These are phyloP conservation scores for Mormyrus proboscirostris DNA, from an alignment of 2,797 vertebrate species.

Conservation along the genomic window DNA sequence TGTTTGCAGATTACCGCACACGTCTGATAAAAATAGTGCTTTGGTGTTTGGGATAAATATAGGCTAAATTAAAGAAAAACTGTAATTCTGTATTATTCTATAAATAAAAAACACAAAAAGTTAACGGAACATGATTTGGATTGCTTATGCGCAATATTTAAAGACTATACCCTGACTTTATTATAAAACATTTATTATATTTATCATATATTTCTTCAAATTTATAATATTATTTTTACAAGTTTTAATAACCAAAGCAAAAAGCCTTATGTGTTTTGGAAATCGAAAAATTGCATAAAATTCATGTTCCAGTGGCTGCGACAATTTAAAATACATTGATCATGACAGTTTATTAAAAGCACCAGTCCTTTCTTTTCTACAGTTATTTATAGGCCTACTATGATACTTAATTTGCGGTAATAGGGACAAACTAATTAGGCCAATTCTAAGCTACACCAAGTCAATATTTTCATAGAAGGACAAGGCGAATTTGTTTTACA, in stretches of 20 bases:
- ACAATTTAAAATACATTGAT: neutral
- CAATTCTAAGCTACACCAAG: neutral
- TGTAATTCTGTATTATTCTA: neutral
- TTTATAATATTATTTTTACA: neutral
- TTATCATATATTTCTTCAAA: neutral
- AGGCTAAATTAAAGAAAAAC: neutral
- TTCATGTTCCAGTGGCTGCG: neutral
- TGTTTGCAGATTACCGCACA: slow-evolving; percentile 11
- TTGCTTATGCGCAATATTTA: neutral
- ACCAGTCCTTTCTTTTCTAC: neutral
- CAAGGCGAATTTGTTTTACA: neutral
- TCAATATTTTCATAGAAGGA: neutral
- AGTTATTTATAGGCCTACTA: neutral
- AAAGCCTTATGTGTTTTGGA: neutral
- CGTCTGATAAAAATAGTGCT: neutral
- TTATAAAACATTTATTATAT: neutral
- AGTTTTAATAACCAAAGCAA: neutral
- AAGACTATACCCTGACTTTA: neutral
- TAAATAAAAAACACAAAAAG: neutral
- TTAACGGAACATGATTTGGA: neutral
- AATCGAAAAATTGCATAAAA: neutral
- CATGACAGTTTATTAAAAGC: neutral
- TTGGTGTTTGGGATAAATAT: neutral
- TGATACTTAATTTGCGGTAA: neutral
- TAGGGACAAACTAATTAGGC: neutral